Evolutionary conservation across 1,140 invertebrate genomes (phyloP).

Genomic region (Bombus terrestris): DNA sequence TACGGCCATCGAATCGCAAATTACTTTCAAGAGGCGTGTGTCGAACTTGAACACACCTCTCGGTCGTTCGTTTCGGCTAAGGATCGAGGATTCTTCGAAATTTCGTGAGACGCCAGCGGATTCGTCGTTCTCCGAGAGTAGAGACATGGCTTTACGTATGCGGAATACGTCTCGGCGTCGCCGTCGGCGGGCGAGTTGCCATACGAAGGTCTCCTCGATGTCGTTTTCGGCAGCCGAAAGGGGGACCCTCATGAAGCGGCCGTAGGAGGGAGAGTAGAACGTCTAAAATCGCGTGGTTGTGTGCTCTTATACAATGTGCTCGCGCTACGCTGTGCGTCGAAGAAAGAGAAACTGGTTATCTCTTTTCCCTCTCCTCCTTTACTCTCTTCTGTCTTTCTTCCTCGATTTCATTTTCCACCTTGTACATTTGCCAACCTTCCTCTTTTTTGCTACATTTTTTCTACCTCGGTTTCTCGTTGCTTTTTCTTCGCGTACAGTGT

Average conservation of each 20-base stretch:
- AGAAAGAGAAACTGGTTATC: background rate
- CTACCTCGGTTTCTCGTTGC: background rate
- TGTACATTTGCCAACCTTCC: background rate
- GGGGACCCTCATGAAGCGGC: conserved; percentile 23
- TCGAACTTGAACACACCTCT: background rate
- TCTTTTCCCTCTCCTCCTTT: background rate
- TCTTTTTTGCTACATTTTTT: background rate
- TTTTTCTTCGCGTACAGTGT: background rate
- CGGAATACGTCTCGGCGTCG: conserved; percentile 51
- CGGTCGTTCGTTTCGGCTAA: background rate
- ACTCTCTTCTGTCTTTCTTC: background rate
- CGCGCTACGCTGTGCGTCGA: background rate
- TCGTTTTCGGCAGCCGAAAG: conserved; percentile 50
- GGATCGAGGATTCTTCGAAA: conserved; percentile 52
- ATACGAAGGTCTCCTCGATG: conserved; percentile 52
- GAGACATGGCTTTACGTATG: conserved; percentile 59
- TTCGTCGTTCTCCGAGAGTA: conserved; percentile 28
- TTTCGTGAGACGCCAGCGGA: conserved; percentile 45
- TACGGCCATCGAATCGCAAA: background rate
- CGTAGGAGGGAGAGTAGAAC: conserved; percentile 1
- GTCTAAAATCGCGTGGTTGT: conserved; percentile 48
- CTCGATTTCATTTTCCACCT: conserved; percentile 1
- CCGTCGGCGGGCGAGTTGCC: conserved; percentile 50
- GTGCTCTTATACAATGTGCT: conserved; percentile 23
- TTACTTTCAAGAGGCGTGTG: background rate